Evolutionary conservation across 1,140 invertebrate genomes (phyloP), one percentile per base, ranked within the genome.

Genomic region (Trichomalopsis sarcophagae): DNA sequence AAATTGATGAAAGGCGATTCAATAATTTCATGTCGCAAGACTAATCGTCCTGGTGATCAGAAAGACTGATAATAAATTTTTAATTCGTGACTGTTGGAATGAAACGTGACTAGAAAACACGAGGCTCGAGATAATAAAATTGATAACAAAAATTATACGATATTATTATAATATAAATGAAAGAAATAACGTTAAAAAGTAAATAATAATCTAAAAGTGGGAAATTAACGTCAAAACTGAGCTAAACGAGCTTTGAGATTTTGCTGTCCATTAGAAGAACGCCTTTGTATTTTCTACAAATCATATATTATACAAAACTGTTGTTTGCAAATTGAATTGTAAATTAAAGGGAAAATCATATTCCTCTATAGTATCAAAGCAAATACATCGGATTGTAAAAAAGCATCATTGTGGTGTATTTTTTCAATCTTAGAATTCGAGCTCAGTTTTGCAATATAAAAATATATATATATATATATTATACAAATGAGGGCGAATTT

Each of bases 11-110:
- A 66, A 82, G 30, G n/a, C 33, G 14, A 76, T 77, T 62, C 9
- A 78, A 77, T 66, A 78, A 66, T 40, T 75, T 69, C 17, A 7
- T 69, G 27, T 17, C 66, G 44, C 30, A 77, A 47, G n/a, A 55
- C 55, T 84, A 50, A 79, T 79, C 68, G 23, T 75, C 71, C 50
- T 76, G 50, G n/a, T 62, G 75, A 71, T 86, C 55, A 62, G 80
- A 86, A 85, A 86, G 84, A 86, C 84, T 86, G 84, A 86, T 71
- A 40, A 81, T 75, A 55, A 66, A 4, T 77, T 86, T 81, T 82
- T 73, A 78, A 78, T 78, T 78, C n/a, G 69, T 30, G 6, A 40
- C 66, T 10, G n/a, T 66, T 84, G 10, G 33, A 80, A 79, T n/a
- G 27, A 23, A 62, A 55, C 36, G 55, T 79, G 10, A 30, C 2